phyloP scores from a whole-genome alignment of 2,113 vertebrate species.

The Silurus asotus region DNA sequence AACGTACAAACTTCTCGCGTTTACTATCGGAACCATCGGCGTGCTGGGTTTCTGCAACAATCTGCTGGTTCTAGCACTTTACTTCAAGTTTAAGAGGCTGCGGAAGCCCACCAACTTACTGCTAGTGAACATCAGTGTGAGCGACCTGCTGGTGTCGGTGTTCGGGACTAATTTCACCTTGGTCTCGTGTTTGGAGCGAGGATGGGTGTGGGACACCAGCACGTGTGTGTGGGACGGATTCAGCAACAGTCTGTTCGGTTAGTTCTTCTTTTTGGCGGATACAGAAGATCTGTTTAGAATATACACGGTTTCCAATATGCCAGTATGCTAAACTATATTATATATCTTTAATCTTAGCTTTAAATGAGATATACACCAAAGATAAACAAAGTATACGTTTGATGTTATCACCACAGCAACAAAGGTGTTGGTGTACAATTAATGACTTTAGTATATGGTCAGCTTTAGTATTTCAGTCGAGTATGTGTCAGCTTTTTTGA shows the following conservation, averaged over 20 bases:
- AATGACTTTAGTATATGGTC: background rate
- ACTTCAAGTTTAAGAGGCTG: conserved; percentile 80
- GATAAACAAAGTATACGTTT: background rate
- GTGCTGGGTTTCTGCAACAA: conserved; percentile 83
- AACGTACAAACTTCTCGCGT: conserved; percentile 83
- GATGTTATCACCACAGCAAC: background rate
- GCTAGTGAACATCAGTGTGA: conserved; percentile 84
- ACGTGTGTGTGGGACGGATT: conserved; percentile 89
- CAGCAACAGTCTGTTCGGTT: conserved; percentile 90
- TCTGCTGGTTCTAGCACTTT: conserved; percentile 80
- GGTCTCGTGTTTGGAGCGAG: conserved; percentile 78
- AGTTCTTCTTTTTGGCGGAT: conserved; percentile 54
- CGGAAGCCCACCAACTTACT: conserved; percentile 82
- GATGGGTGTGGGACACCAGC: conserved; percentile 81
- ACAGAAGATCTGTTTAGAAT: background rate
- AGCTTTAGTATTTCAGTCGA: background rate
- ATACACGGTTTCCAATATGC: background rate
- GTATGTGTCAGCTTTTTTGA: background rate
- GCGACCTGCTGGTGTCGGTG: conserved; percentile 81
- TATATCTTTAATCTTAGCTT: background rate
- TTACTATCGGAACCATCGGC: conserved; percentile 80
- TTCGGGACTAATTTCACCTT: conserved; percentile 83
- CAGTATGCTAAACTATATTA: background rate
- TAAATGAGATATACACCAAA: background rate
- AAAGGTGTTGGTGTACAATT: background rate